Conservation (phyloP, 1,140 invertebrate genomes). For the Penaeus indicus region DNA sequence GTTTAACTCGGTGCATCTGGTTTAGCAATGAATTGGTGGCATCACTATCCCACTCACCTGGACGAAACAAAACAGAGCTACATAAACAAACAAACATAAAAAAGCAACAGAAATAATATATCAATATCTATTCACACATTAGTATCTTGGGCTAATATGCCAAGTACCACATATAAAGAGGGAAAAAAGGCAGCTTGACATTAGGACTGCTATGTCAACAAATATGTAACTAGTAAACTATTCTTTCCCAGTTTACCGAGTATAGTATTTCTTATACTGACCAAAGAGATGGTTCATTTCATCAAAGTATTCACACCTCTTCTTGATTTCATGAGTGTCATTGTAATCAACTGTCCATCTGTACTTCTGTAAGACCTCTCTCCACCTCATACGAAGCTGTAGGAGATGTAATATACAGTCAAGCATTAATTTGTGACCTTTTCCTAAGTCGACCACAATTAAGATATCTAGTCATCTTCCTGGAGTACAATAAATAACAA, state of each 20-base stretch:
- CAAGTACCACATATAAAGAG: too few relatives aligned
- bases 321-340: slow-evolving; percentile 58
- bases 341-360: slow-evolving; percentile 61
- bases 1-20: slow-evolving; percentile 47
- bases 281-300: slow-evolving; percentile 61
- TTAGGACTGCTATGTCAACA: too few relatives aligned
- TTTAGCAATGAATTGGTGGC: slow-evolving; percentile 42
- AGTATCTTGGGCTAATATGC: too few relatives aligned
- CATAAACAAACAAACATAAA: neutral
- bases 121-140: too few relatives aligned
- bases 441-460: too few relatives aligned
- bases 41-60: slow-evolving; percentile 58
- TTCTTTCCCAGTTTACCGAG: too few relatives aligned
- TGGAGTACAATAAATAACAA: too few relatives aligned
- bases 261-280: neutral
- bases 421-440: too few relatives aligned
- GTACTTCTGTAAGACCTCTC: slow-evolving; percentile 60
- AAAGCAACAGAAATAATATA: neutral
- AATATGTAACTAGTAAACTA: too few relatives aligned
- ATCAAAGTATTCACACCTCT: slow-evolving; percentile 61
- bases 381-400: slow-evolving; percentile 59
- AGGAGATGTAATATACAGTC: neutral
- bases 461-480: too few relatives aligned
- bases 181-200: too few relatives aligned
- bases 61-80: neutral